Evolutionary conservation across 1,140 invertebrate genomes (phyloP), one percentile per base, ranked within the genome.

Genomic region (Phthorimaea operculella): DNA sequence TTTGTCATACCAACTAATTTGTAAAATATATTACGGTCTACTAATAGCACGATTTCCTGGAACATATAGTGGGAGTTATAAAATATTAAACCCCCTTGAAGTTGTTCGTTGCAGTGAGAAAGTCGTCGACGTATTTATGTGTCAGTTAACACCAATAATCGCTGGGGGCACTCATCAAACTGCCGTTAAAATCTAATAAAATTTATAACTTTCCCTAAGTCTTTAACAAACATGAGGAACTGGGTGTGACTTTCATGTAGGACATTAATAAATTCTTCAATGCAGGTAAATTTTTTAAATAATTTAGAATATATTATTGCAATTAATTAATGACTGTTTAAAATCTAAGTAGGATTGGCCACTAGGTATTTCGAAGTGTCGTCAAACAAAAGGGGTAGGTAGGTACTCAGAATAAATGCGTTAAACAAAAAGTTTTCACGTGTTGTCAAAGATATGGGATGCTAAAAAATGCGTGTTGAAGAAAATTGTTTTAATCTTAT

Each of bases 1-100:
- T 80, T 74, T 82, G 76, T 82, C 73, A 76, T 76, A 80, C 68
- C 66, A 57, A 68, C 74, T 82, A 84, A 82, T 82, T 82, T 81
- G 76, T 81, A 60, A 67, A 77, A 82, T 84, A 81, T 79, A 84
- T 72, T 71, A 63, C 71, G 42, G 47, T 54, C 51, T 58, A 64
- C 69, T 81, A 81, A 84, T 81, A 70, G 68, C 68, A 48, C 55
- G 53, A 69, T 71, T 74, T 82, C 79, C 81, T 75, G 81, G 53
- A 67, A 74, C 74, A 72, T 68, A 81, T 79, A 70, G 53, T 60
- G 58, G 55, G 64, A 79, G 74, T 28, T 28, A 75, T 76, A 68
- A 68, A 66, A 79, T 75, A 28, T 76, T 68, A 68, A 66, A 70
- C 60, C 58, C 60, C 59, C 21, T 66, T 72, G 64, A 64, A 70